Percentiles rank a stretch among this genome's conserved stretches.
phyloP scores from a whole-genome alignment of 2,113 vertebrate species.

The Phodopus roborovskii region DNA sequence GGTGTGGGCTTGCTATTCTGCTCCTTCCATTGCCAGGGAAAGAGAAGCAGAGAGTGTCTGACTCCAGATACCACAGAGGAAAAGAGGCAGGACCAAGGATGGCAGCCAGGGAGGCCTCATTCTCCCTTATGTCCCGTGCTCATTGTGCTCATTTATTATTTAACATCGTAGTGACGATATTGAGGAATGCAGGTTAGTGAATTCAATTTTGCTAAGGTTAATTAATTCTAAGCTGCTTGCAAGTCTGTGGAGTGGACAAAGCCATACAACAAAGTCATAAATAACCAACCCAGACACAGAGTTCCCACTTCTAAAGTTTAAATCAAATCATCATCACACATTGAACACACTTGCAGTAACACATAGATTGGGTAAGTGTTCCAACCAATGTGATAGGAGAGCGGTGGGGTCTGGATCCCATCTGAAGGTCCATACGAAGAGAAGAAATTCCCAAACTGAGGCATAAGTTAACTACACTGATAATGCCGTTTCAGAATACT shows the following conservation, averaged over 20 bases:
- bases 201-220: conserved; percentile 69
- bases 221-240: conserved; percentile 67
- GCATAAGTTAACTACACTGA: conserved; percentile 53
- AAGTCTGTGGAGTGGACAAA: conserved; percentile 13
- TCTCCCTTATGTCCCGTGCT: conserved; percentile 15
- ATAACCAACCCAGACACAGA: background rate
- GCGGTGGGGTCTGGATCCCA: background rate
- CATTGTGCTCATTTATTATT: conserved; percentile 58
- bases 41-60: conserved; percentile 48
- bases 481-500: conserved; percentile 64
- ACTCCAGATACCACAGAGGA: background rate
- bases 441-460: conserved; percentile 50
- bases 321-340: background rate
- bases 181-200: conserved; percentile 41
- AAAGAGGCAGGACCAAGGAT: background rate
- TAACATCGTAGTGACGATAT: conserved; percentile 62
- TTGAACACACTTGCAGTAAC: background rate
- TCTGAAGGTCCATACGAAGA: background rate
- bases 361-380: background rate
- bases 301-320: background rate
- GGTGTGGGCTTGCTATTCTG: background rate
- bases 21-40: conserved; percentile 24
- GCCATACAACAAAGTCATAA: background rate
- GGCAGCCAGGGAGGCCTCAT: conserved; percentile 8
- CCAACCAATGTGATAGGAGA: background rate